Percentiles rank a stretch among this genome's conserved stretches.
These are phyloP conservation scores for Brachycybe producta DNA, from an alignment of 2,888 invertebrate genomes.

Conservation along the genomic window DNA sequence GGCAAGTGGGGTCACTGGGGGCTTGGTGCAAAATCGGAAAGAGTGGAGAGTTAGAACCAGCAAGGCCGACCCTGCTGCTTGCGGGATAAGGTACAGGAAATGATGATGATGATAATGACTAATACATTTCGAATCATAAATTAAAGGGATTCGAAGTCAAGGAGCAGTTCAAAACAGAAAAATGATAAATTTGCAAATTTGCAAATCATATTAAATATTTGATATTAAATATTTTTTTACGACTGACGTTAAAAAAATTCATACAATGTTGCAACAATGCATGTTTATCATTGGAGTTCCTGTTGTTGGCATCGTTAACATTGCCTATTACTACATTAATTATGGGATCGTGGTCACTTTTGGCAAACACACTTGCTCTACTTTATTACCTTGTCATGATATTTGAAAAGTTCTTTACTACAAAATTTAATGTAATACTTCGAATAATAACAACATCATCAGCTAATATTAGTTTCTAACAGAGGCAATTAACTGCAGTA, in stretches of 20 bases:
- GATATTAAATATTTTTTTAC: constrained; percentile 13
- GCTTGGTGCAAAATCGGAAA: no score
- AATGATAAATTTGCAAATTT: background rate
- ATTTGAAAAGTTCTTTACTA: no score
- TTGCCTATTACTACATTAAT: constrained; percentile 34
- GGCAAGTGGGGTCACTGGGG: no score
- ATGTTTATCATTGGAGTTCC: constrained; percentile 30
- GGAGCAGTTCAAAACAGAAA: constrained; percentile 4
- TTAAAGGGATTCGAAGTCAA: constrained; percentile 3
- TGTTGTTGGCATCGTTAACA: constrained; percentile 32
- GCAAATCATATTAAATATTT: background rate
- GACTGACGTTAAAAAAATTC: constrained; percentile 26
- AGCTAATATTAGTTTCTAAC: no score
- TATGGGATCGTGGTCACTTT: constrained; percentile 37
- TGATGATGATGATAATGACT: constrained; percentile 8
- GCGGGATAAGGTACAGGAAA: constrained; percentile 16
- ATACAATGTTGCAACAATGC: constrained; percentile 29
- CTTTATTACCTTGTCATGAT: constrained; percentile 38
- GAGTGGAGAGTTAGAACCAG: no score
- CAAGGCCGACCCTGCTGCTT: no score
- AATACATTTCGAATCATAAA: constrained; percentile 12
- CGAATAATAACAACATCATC: no score
- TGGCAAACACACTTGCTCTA: constrained; percentile 34
- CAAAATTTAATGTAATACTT: no score
- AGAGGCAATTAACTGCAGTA: no score